Evolutionary conservation across 2,113 vertebrate genomes (phyloP).

Genomic region (Hippocampus barbouri): DNA sequence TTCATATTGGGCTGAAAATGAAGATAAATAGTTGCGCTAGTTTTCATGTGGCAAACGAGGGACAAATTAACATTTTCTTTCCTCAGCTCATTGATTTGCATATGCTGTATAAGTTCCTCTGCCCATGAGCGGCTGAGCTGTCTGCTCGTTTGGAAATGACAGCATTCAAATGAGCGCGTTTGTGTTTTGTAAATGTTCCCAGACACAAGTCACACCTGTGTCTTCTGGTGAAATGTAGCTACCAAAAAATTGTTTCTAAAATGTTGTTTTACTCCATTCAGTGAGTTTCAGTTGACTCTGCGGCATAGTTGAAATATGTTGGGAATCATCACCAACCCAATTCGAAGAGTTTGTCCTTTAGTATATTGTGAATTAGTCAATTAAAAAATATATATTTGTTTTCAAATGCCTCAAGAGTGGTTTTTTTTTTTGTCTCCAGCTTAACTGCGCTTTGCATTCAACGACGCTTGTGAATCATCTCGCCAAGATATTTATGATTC

Average conservation of each 20-base stretch:
- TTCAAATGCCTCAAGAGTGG: background rate
- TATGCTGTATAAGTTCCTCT: conserved; percentile 28
- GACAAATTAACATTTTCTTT: conserved; percentile 48
- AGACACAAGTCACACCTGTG: background rate
- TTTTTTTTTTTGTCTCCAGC: background rate
- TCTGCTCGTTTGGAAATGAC: conserved; percentile 7
- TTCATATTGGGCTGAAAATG: conserved; percentile 50
- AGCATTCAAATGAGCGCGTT: conserved; percentile 17
- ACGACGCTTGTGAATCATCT: conserved; percentile 20
- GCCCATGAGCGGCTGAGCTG: conserved; percentile 15
- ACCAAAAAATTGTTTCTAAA: background rate
- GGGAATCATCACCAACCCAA: background rate
- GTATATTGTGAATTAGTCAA: background rate
- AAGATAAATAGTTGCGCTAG: conserved; percentile 57
- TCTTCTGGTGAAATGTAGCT: background rate
- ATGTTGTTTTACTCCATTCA: background rate
- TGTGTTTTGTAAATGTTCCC: conserved; percentile 1
- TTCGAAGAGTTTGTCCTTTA: background rate
- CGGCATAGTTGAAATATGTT: background rate
- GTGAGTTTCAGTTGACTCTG: background rate
- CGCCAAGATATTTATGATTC: conserved; percentile 19
- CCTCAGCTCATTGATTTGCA: conserved; percentile 42
- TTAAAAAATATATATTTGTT: conserved; percentile 9
- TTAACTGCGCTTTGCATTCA: conserved; percentile 4
- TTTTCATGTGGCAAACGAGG: conserved; percentile 29